Conservation (phyloP, 2,888 invertebrate species). For the Ectemnius cavifrons region DNA sequence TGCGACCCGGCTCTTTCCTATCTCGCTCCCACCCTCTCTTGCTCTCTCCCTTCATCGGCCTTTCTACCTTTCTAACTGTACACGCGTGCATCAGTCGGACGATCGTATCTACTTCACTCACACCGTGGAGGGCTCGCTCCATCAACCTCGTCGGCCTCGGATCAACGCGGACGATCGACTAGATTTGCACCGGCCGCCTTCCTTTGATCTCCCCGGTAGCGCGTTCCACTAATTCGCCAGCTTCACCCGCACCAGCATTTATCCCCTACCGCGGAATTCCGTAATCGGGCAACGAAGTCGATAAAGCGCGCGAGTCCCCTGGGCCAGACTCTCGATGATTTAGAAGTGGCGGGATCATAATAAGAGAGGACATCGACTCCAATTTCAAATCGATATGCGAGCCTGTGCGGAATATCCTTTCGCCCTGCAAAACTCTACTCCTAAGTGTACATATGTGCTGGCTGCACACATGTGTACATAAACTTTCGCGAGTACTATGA, state of each 20-base stretch:
- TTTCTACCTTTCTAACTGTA: neutral
- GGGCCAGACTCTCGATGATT: neutral
- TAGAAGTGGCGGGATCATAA: neutral
- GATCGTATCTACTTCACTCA: neutral
- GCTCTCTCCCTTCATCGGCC: neutral
- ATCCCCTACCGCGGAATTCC: slow-evolving; percentile 13
- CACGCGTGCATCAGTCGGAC: neutral
- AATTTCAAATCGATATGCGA: slow-evolving; percentile 6
- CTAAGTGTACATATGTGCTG: slow-evolving; percentile 8
- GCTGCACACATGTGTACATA: slow-evolving; percentile 18
- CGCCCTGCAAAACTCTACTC: slow-evolving; percentile 3
- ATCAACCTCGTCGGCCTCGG: slow-evolving; percentile 19
- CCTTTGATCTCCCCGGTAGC: slow-evolving; percentile 38
- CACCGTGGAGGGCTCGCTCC: neutral
- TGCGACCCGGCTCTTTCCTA: slow-evolving; percentile 53
- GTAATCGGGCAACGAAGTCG: neutral
- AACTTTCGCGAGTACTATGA: slow-evolving; percentile 22
- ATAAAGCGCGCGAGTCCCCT: neutral
- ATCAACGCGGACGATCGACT: slow-evolving; percentile 25
- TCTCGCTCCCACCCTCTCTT: slow-evolving; percentile 31
- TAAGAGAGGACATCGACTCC: neutral
- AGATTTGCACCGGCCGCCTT: slow-evolving; percentile 33
- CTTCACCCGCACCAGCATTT: slow-evolving; percentile 25
- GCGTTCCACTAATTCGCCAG: slow-evolving; percentile 11
- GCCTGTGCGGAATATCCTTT: neutral